Base-by-base conservation (phyloP, 2,113 vertebrate genomes). In the Poeciliopsis occidentalis region DNA sequence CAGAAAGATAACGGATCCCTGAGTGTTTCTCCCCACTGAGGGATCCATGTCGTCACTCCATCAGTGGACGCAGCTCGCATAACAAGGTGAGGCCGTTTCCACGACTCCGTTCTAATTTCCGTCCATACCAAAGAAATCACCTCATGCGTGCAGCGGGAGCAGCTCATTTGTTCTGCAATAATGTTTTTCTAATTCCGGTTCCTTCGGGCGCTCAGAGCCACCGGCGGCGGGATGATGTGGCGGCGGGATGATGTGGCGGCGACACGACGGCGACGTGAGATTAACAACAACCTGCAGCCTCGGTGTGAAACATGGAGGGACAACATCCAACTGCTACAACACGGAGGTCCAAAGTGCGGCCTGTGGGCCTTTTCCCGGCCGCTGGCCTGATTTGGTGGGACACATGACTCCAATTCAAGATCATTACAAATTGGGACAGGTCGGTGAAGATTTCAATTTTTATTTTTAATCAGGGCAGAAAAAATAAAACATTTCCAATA, bases 11-110 rank as follows among this genome's bases (percentile, higher is more conserved):
- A 34, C 6, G 3, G 8, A 3, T 34, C 4, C 2, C 51, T 37
- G 60, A 17, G 60, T 61, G 54, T 63, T 47, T 32, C 51, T 63
- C 76, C 61, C 44, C 26, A 51, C 47, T 24, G 34, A 67, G 51
- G 37, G 65, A n/a, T 60, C 26, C 69, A 61, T 57, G 51, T n/a
- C 26, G 47, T 69, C 51, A 30, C 39, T 41, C 60, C 72, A 77
- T 85, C 64, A 75, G 8, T 30, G 8, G 15, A 29, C 71, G 74
- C 37, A 39, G 17, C 30, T 10, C 8, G 60, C 34, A 72, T 68
- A 74, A 76, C 63, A 64, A 79, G 70, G 32, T 78, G 64, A 69
- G 51, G 67, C 66, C 60, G 60, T 57, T 69, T 79, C 64, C 37
- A 64, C 24, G 62, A 60, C 57, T 64, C 5, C 0, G 39, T 78